Percentiles rank a stretch among this genome's conserved stretches.
phyloP scores from a whole-genome alignment of 2,888 invertebrate genomes.

The Drosophila formosana region DNA sequence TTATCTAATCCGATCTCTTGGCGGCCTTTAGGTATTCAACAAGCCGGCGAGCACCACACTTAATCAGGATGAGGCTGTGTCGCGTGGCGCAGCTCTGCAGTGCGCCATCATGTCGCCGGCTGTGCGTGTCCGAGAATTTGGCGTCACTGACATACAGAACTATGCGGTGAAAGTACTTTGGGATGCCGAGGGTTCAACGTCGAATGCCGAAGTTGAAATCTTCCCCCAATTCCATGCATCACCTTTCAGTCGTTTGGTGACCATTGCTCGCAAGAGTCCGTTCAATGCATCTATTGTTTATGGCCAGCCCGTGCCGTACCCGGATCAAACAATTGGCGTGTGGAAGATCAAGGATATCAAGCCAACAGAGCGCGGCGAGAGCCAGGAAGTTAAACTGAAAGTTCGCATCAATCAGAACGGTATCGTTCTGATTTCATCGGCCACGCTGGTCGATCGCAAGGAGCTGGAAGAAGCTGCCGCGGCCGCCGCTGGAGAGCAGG shows the following conservation, averaged over 20 bases:
- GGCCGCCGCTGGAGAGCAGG: conserved; percentile 59
- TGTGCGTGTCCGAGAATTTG: conserved; percentile 98
- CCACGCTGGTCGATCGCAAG: conserved; percentile 92
- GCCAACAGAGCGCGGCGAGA: conserved; percentile 94
- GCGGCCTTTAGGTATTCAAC: conserved; percentile 88
- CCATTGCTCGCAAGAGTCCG: conserved; percentile 95
- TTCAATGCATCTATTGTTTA: conserved; percentile 95
- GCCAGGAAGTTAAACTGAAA: conserved; percentile 98
- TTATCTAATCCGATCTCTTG: not conserved
- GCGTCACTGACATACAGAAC: conserved; percentile 95
- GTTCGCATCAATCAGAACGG: conserved; percentile 97
- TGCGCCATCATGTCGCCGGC: conserved; percentile 99
- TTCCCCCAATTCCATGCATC: conserved; percentile 95
- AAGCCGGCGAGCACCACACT: conserved; percentile 96
- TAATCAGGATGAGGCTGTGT: conserved; percentile 99
- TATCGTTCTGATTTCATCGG: conserved; percentile 94
- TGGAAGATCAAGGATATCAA: conserved; percentile 93
- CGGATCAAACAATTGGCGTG: conserved; percentile 92
- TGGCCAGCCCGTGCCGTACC: conserved; percentile 90
- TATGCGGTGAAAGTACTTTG: conserved; percentile 94
- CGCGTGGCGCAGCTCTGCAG: conserved; percentile 97
- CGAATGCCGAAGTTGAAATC: conserved; percentile 92
- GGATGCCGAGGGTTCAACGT: conserved; percentile 89
- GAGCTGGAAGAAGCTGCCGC: conserved; percentile 84
- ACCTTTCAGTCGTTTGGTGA: conserved; percentile 97